A percentile compares a stretch with the other conserved stretches of the same genome.
Evolutionary conservation across 1,140 invertebrate species (phyloP).

Genomic region (Hycleus phaleratus): DNA sequence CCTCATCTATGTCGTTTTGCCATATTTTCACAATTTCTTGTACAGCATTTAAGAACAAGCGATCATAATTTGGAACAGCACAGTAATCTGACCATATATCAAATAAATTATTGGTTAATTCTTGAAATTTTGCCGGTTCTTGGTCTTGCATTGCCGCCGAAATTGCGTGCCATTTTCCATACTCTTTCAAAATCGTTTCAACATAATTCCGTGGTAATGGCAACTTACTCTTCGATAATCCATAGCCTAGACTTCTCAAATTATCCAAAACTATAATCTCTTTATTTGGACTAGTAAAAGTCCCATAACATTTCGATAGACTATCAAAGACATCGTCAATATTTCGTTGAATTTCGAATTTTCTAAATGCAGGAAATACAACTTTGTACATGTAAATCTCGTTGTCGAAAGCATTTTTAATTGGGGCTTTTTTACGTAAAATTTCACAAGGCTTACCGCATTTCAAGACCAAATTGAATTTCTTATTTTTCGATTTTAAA

Average conservation of each 20-base stretch:
- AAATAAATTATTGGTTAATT: constrained; percentile 1
- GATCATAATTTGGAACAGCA: no score
- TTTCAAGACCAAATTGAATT: not conserved
- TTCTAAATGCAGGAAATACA: constrained; percentile 27
- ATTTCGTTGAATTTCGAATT: constrained; percentile 31
- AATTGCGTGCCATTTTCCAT: constrained; percentile 47
- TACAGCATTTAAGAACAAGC: no score
- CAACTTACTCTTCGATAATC: not conserved
- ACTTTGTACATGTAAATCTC: constrained; percentile 26
- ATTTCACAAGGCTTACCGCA: not conserved
- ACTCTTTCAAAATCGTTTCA: constrained; percentile 39
- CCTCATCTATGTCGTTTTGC: constrained; percentile 6
- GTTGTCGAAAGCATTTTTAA: not conserved
- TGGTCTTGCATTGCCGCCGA: constrained; percentile 43
- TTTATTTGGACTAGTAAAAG: not conserved
- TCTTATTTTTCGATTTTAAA: not conserved
- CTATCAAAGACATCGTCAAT: constrained; percentile 34
- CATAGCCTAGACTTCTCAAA: not conserved
- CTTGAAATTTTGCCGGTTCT: constrained; percentile 30
- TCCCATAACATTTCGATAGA: constrained; percentile 2
- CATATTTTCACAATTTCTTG: no score
- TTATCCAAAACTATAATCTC: constrained; percentile 2
- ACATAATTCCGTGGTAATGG: not conserved
- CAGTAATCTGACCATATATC: constrained; percentile 13
- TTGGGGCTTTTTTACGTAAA: not conserved